Percentiles rank a stretch among this genome's conserved stretches.
phyloP scores from a whole-genome alignment of 2,113 vertebrate species.

The Tichodroma muraria region DNA sequence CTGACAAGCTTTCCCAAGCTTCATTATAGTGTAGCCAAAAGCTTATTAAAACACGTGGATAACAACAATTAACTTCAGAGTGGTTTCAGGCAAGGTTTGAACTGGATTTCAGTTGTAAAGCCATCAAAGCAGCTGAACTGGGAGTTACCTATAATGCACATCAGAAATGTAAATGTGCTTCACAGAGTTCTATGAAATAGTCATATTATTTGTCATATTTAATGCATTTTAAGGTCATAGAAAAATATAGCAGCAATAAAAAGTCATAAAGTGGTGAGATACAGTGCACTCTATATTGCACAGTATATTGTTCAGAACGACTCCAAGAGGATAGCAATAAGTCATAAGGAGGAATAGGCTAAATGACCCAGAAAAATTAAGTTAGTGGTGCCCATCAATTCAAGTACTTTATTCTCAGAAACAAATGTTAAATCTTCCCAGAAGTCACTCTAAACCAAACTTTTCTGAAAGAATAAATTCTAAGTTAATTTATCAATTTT shows the following conservation, averaged over 20 bases:
- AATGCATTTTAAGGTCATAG: not conserved
- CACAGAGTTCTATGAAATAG: not conserved
- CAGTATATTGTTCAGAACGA: not conserved
- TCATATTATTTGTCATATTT: conserved; percentile 3
- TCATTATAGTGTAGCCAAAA: not conserved
- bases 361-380: conserved; percentile 26
- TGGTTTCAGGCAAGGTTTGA: not conserved
- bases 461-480: not conserved
- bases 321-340: not conserved
- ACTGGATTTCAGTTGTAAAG: not conserved
- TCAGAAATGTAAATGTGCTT: not conserved
- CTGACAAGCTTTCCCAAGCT: not conserved
- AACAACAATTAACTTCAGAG: conserved; percentile 7
- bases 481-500: not conserved
- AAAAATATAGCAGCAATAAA: conserved; percentile 15
- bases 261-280: not conserved
- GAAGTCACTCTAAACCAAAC: not conserved
- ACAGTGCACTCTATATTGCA: not conserved
- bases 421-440: not conserved
- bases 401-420: not conserved
- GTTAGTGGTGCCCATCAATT: not conserved
- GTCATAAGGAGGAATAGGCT: not conserved
- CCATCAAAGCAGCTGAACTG: not conserved
- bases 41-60: not conserved
- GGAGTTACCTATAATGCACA: not conserved